phyloP scores from a whole-genome alignment of 1,140 invertebrate genomes.

The Teleogryllus occipitalis region DNA sequence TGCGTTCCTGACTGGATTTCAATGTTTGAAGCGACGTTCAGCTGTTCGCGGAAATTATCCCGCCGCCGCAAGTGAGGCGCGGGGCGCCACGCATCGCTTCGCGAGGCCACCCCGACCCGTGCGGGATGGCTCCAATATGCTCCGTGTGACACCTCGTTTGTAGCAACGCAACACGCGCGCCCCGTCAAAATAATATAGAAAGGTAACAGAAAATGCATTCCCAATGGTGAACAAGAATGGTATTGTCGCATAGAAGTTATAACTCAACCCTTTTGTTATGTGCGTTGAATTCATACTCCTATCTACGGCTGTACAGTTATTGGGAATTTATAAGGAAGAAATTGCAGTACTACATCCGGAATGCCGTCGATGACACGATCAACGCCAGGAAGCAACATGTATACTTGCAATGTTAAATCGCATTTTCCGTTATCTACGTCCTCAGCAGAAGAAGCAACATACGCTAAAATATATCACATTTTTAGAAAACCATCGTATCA shows the following conservation, averaged over 20 bases:
- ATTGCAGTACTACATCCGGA: neutral
- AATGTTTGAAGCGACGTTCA: neutral
- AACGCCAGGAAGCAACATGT: neutral
- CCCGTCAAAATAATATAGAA: too few relatives aligned
- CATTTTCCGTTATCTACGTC: neutral
- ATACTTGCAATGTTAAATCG: neutral
- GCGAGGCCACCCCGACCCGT: too few relatives aligned
- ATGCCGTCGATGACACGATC: neutral
- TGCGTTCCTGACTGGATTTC: neutral
- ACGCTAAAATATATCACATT: neutral
- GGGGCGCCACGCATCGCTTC: too few relatives aligned
- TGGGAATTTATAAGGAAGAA: constrained; percentile 1
- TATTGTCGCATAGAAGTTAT: neutral
- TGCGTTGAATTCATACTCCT: neutral
- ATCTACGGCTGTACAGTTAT: neutral
- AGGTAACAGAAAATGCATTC: neutral
- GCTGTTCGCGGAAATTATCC: neutral
- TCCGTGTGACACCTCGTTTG: too few relatives aligned
- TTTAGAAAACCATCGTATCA: neutral
- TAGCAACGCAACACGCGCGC: too few relatives aligned
- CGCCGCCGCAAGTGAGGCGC: neutral
- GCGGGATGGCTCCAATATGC: too few relatives aligned
- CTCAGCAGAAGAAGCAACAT: neutral
- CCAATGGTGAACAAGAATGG: neutral
- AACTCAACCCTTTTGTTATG: neutral